These are phyloP conservation scores for Dione vanillae DNA, from an alignment of 2,888 invertebrate species.

Conservation along the genomic window DNA sequence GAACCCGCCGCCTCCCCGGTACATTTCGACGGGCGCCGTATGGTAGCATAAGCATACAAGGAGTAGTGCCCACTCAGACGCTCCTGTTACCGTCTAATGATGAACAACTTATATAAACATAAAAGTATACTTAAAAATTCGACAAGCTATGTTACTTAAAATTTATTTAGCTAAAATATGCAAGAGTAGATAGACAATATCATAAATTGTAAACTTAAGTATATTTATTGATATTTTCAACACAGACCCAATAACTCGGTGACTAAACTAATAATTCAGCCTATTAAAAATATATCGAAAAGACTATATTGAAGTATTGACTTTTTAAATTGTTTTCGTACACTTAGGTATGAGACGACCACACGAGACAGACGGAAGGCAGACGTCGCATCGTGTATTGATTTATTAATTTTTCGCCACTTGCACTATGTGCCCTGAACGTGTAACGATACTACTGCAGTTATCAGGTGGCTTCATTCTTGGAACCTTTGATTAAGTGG, in stretches of 20 bases:
- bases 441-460: neutral
- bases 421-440: neutral
- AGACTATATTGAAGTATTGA: neutral
- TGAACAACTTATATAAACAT: neutral
- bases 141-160: too few relatives aligned
- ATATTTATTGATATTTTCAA: neutral
- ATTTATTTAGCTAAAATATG: neutral
- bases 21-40: neutral
- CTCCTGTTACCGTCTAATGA: slow-evolving; percentile 15
- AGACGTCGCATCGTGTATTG: slow-evolving; percentile 22
- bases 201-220: too few relatives aligned
- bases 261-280: neutral
- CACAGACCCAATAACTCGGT: too few relatives aligned
- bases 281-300: neutral
- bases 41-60: neutral
- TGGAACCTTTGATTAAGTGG: neutral
- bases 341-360: neutral
- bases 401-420: slow-evolving; percentile 23
- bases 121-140: neutral
- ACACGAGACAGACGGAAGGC: slow-evolving; percentile 1
- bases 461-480: slow-evolving; percentile 2
- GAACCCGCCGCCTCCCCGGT: neutral
- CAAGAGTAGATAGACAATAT: too few relatives aligned
- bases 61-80: slow-evolving; percentile 16
- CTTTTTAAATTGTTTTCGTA: neutral